phyloP scores from a whole-genome alignment of 2,113 vertebrate species.

The Leptodactylus fuscus region DNA sequence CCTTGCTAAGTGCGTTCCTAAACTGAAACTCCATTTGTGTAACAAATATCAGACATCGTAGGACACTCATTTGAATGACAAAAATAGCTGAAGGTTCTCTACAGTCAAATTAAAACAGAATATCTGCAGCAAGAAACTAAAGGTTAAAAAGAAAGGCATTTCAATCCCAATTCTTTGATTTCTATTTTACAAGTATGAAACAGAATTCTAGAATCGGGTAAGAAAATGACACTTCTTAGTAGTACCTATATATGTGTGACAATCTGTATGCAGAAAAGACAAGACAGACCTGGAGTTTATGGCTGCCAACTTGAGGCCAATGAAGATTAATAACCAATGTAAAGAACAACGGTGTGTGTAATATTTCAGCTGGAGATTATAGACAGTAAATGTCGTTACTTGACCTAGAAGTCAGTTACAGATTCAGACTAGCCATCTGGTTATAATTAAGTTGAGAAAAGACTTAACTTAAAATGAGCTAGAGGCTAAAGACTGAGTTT shows the following conservation, averaged over 20 bases:
- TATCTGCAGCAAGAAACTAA: neutral
- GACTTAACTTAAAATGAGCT: slow-evolving; percentile 37
- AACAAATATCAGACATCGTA: neutral
- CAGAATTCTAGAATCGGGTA: neutral
- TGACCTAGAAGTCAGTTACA: slow-evolving; percentile 55
- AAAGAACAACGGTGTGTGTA: slow-evolving; percentile 30
- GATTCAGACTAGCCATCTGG: slow-evolving; percentile 52
- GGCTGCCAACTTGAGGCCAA: slow-evolving; percentile 53
- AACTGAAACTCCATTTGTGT: no score
- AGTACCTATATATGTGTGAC: neutral
- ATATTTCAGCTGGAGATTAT: slow-evolving; percentile 53
- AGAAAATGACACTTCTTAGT: neutral
- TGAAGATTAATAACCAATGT: slow-evolving; percentile 56
- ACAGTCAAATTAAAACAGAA: neutral
- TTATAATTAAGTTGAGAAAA: slow-evolving; percentile 54
- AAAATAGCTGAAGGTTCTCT: neutral
- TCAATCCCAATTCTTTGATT: neutral
- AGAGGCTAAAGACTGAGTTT: slow-evolving; percentile 3
- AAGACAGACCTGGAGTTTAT: slow-evolving; percentile 27
- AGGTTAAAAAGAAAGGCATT: neutral
- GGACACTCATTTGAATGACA: neutral
- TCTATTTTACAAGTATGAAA: neutral
- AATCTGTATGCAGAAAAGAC: slow-evolving; percentile 25
- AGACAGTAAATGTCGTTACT: slow-evolving; percentile 54
- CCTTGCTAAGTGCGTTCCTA: no score